These are phyloP conservation scores for Drusus annulatus DNA, from an alignment of 1,140 invertebrate genomes.

Conservation along the genomic window DNA sequence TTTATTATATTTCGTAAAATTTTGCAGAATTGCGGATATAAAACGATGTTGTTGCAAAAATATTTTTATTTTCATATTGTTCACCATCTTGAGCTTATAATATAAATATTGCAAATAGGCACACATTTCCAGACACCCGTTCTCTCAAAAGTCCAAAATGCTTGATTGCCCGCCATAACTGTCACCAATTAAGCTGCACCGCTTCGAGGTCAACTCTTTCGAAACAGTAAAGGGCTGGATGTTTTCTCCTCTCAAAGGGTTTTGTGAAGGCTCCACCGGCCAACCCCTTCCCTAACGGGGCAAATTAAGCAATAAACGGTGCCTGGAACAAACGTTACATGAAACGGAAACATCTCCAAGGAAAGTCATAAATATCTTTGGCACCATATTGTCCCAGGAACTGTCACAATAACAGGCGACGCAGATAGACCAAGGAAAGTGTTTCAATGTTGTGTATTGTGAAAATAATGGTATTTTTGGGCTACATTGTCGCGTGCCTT, in stretches of 20 bases:
- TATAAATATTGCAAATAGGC: not conserved
- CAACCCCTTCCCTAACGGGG: slow-evolving; percentile 39
- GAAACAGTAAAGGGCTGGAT: slow-evolving; percentile 1
- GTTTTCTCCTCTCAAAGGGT: slow-evolving; percentile 9
- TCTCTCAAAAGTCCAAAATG: not conserved
- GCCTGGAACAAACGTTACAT: slow-evolving; percentile 11
- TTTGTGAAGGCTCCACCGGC: not conserved
- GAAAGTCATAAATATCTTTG: slow-evolving; percentile 6
- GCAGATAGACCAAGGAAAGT: slow-evolving; percentile 1
- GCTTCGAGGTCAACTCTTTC: slow-evolving; percentile 25
- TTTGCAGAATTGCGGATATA: no score
- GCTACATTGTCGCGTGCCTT: not conserved
- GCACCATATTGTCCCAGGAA: slow-evolving; percentile 8
- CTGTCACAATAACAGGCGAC: slow-evolving; percentile 16
- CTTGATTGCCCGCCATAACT: slow-evolving; percentile 1
- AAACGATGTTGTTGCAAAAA: no score
- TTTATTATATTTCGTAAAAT: no score
- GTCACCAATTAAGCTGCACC: slow-evolving; percentile 1
- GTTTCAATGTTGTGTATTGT: slow-evolving; percentile 3
- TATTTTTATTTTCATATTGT: no score
- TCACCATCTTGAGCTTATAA: no score
- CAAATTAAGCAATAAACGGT: slow-evolving; percentile 38
- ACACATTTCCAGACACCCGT: not conserved
- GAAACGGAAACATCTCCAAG: not conserved
- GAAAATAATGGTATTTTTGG: not conserved